A percentile compares a stretch with the other conserved stretches of the same genome.
Evolutionary conservation across 2,888 invertebrate genomes (phyloP).

Genomic region (Tipula confusa): DNA sequence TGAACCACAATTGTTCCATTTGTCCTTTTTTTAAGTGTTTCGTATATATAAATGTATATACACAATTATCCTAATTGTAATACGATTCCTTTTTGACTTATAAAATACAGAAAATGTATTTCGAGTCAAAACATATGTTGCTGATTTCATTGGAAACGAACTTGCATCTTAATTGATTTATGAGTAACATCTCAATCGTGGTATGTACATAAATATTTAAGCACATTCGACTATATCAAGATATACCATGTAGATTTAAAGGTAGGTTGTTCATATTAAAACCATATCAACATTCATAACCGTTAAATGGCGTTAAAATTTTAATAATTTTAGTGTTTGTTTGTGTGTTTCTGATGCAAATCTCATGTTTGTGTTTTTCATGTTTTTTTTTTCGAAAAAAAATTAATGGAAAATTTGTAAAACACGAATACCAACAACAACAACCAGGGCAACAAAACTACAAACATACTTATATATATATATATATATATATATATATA

Average conservation of each 20-base stretch:
- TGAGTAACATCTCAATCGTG: not conserved
- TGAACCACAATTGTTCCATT: not conserved
- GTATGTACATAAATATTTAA: not conserved
- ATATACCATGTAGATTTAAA: not conserved
- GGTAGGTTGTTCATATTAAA: not conserved
- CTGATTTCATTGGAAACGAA: not conserved
- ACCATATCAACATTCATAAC: not conserved
- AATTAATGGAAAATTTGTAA: slow-evolving; percentile 21
- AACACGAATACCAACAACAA: slow-evolving; percentile 20
- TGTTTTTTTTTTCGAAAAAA: not conserved
- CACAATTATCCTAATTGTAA: slow-evolving; percentile 9
- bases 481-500: not conserved
- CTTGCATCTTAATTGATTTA: not conserved
- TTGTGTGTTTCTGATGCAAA: slow-evolving; percentile 4
- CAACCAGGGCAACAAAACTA: not conserved
- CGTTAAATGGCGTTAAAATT: slow-evolving; percentile 3
- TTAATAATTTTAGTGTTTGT: not conserved
- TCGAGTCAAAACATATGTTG: slow-evolving; percentile 12
- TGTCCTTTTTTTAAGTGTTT: not conserved
- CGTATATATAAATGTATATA: not conserved
- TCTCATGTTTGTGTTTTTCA: slow-evolving; percentile 3
- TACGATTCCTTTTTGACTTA: not conserved
- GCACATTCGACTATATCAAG: not conserved
- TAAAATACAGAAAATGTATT: not conserved
- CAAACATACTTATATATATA: not conserved